Evolutionary conservation across 2,797 vertebrate genomes (phyloP).

Genomic region (Melanotaenia trifasciata): DNA sequence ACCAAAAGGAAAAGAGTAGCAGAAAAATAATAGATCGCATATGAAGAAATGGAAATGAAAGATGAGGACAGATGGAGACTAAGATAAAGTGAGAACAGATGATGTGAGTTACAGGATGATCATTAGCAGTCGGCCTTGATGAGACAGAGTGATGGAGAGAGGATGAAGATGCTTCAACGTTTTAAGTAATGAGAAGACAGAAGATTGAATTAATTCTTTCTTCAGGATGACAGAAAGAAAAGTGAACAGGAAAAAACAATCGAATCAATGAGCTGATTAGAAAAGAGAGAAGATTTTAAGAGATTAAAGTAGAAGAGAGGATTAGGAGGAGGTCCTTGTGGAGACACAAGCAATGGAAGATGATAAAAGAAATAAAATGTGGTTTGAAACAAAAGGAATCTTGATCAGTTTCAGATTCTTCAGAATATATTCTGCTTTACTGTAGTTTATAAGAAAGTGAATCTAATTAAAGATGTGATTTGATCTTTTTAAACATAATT

Average conservation of each 20-base stretch:
- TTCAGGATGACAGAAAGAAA: not conserved
- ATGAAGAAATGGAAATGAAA: not conserved
- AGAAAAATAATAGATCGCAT: not conserved
- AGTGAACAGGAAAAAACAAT: not conserved
- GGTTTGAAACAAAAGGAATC: too few relatives aligned
- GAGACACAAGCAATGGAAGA: too few relatives aligned
- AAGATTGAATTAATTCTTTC: not conserved
- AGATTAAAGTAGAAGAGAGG: not conserved
- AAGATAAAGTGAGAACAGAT: not conserved
- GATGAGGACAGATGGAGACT: not conserved
- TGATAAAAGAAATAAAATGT: too few relatives aligned
- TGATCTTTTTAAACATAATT: too few relatives aligned
- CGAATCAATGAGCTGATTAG: not conserved
- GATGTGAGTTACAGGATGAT: slow-evolving; percentile 5
- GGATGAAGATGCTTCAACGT: slow-evolving; percentile 13
- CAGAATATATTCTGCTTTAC: too few relatives aligned
- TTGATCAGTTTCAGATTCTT: too few relatives aligned
- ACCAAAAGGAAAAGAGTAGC: not conserved
- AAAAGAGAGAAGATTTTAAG: slow-evolving; percentile 12
- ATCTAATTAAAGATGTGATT: too few relatives aligned
- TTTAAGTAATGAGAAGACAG: slow-evolving; percentile 14
- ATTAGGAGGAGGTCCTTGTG: not conserved
- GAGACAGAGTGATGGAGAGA: not conserved
- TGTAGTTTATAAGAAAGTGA: too few relatives aligned
- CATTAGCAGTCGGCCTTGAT: not conserved